A percentile compares a stretch with the other conserved stretches of the same genome.
These are phyloP conservation scores for Chunga burmeisteri DNA, from an alignment of 2,113 vertebrate genomes.

Conservation along the genomic window DNA sequence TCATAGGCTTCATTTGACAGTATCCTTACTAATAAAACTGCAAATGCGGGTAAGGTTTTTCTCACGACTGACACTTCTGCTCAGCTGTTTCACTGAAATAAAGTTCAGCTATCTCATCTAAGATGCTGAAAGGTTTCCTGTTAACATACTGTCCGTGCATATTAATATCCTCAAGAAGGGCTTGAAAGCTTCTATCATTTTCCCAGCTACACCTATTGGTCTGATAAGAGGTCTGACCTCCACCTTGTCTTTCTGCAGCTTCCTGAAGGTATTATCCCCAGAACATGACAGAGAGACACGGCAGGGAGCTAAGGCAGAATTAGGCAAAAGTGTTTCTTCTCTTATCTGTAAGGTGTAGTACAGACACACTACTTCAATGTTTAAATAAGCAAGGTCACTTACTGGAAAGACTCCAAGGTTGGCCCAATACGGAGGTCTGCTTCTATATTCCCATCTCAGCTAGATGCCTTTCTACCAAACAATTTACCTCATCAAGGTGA, in stretches of 20 bases:
- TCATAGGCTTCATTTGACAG: not conserved
- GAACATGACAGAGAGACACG: not conserved
- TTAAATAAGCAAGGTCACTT: not conserved
- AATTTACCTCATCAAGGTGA: not conserved
- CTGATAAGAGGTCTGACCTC: not conserved
- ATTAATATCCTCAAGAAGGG: not conserved
- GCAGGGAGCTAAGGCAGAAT: not conserved
- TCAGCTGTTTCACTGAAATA: not conserved
- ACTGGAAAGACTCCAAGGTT: not conserved
- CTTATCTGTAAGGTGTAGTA: not conserved
- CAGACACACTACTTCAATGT: not conserved
- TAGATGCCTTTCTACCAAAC: not conserved
- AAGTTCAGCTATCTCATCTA: not conserved
- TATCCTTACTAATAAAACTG: not conserved
- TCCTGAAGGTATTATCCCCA: not conserved
- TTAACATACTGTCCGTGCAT: not conserved
- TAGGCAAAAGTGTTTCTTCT: not conserved
- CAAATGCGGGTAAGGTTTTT: not conserved
- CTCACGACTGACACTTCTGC: rapidly evolving
- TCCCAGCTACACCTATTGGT: not conserved
- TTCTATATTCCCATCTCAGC: not conserved
- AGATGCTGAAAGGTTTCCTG: not conserved
- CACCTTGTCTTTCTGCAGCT: not conserved
- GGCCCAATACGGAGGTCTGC: not conserved
- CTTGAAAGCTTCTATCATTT: not conserved